Conservation (phyloP, 2,797 vertebrate species). For the Amblyopsis hoosieri region DNA sequence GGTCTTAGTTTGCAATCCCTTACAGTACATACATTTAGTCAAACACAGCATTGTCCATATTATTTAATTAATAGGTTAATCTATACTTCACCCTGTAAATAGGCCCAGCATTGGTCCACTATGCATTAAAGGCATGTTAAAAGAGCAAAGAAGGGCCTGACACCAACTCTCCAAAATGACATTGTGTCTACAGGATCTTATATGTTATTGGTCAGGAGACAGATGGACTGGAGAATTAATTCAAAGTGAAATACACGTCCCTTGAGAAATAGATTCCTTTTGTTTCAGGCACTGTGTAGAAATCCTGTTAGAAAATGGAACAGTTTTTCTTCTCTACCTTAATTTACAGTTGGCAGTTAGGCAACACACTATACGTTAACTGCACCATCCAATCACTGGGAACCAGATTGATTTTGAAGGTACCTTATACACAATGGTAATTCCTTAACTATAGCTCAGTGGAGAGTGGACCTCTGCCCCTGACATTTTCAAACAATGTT, state of each 20-base stretch:
- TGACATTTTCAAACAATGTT: background rate
- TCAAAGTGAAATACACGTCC: conserved; percentile 73
- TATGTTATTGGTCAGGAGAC: conserved; percentile 67
- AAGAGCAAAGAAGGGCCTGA: conserved; percentile 57
- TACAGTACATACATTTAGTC: conserved; percentile 5
- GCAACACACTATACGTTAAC: conserved; percentile 63
- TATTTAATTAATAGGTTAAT: conserved; percentile 23
- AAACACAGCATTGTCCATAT: conserved; percentile 12
- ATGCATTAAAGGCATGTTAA: conserved; percentile 60
- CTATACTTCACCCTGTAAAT: conserved; percentile 26
- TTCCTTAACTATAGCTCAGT: conserved; percentile 31
- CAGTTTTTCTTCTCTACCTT: conserved; percentile 59
- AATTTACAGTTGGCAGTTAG: conserved; percentile 70
- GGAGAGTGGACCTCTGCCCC: background rate
- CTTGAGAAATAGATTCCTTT: conserved; percentile 60
- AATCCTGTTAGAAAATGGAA: conserved; percentile 67
- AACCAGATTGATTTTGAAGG: conserved; percentile 67
- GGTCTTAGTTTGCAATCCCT: conserved; percentile 17
- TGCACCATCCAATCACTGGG: conserved; percentile 57
- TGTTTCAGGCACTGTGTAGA: conserved; percentile 55
- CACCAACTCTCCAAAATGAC: conserved; percentile 71
- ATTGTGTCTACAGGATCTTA: conserved; percentile 52
- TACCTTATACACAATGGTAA: conserved; percentile 52
- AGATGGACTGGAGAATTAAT: conserved; percentile 66
- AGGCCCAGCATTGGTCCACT: conserved; percentile 14